Evolutionary conservation across 2,113 vertebrate species (phyloP).

Genomic region (Cyphomyrus discorhynchus): DNA sequence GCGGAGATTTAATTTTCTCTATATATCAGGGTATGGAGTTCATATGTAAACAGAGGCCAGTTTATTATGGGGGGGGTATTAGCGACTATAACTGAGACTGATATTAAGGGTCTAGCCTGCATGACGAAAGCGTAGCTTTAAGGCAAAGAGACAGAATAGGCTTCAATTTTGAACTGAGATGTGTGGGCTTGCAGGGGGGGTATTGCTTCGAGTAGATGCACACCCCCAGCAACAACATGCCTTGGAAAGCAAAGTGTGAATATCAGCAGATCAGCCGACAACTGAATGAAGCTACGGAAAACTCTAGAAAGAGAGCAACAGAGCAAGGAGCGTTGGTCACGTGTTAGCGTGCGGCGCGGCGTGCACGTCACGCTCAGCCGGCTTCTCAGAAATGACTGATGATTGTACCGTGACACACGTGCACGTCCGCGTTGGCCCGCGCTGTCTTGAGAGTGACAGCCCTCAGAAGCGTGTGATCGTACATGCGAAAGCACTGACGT

Average conservation of each 20-base stretch:
- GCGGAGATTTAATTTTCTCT: background rate
- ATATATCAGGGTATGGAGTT: background rate
- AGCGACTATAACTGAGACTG: background rate
- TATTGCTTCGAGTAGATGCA: background rate
- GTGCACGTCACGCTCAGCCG: background rate
- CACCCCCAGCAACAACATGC: background rate
- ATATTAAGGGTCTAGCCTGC: background rate
- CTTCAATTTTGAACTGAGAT: background rate
- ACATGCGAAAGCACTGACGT: background rate
- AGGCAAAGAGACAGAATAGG: background rate
- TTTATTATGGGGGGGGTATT: background rate
- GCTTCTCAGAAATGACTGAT: background rate
- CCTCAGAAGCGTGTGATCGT: background rate
- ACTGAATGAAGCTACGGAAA: background rate
- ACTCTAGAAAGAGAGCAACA: background rate
- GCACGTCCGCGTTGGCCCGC: background rate
- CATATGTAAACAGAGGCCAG: background rate
- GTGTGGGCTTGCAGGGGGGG: background rate
- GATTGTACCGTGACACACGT: background rate
- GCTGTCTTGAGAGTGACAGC: background rate
- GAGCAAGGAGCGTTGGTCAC: no score
- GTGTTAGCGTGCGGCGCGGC: background rate
- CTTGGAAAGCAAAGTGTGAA: slow-evolving; percentile 9
- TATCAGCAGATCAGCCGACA: background rate
- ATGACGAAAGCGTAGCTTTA: background rate